A percentile compares a stretch with the other conserved stretches of the same genome.
phyloP scores from a whole-genome alignment of 23 tunicate species.

The Styela plicata region DNA sequence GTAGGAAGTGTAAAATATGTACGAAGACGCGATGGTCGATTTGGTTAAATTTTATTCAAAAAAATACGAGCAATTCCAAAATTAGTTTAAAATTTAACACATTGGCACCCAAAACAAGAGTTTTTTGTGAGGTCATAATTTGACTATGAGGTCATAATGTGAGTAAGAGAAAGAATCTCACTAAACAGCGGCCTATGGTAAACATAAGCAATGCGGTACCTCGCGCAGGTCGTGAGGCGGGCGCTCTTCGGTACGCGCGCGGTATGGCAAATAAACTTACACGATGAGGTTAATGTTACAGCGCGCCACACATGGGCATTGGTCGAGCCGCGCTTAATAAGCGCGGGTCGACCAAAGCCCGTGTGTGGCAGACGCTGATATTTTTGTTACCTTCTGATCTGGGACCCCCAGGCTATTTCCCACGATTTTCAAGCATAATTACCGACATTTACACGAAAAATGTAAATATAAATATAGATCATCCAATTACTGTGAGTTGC shows the following conservation, averaged over 20 bases:
- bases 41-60: too few species aligned
- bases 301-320: too few species aligned
- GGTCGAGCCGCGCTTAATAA: too few species aligned
- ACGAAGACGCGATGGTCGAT: too few species aligned
- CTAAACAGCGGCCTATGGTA: not conserved
- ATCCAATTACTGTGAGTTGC: slow-evolving; percentile 12
- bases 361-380: too few species aligned
- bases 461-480: slow-evolving; percentile 17
- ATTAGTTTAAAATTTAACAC: too few species aligned
- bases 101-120: too few species aligned
- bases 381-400: not conserved
- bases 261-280: not conserved
- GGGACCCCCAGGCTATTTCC: slow-evolving; percentile 23
- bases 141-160: not conserved
- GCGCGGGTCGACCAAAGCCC: too few species aligned
- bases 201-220: not conserved
- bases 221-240: not conserved
- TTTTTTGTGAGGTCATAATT: too few species aligned
- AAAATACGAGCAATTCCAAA: too few species aligned
- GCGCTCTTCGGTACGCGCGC: not conserved
- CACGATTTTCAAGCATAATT: slow-evolving; percentile 15
- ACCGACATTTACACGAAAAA: not conserved
- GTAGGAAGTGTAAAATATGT: too few species aligned
- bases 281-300: too few species aligned
- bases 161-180: not conserved